Percentiles rank a stretch among this genome's conserved stretches.
phyloP scores from a whole-genome alignment of 2,113 vertebrate species.

The Sorex fumeus region DNA sequence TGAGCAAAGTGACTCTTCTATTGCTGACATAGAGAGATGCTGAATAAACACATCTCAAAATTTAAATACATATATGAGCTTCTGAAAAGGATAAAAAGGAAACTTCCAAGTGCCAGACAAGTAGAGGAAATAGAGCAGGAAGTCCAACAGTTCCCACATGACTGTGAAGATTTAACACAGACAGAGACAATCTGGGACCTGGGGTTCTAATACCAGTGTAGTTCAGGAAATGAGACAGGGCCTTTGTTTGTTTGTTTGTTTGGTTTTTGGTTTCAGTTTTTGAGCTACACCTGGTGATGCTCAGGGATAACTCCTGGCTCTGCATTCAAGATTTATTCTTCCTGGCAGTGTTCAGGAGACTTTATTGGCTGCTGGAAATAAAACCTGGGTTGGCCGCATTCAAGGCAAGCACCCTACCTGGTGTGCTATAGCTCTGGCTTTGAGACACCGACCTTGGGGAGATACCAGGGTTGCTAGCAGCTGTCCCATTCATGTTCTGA shows the following conservation, averaged over 20 bases:
- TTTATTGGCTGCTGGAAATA: no score
- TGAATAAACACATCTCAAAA: background rate
- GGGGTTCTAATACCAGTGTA: background rate
- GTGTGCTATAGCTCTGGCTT: no score
- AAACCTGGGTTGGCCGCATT: no score
- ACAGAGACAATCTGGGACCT: background rate
- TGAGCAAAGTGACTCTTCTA: background rate
- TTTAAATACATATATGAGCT: slow-evolving; percentile 40
- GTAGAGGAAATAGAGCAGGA: slow-evolving; percentile 29
- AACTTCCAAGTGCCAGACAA: slow-evolving; percentile 10
- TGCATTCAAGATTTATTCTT: no score
- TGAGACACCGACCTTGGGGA: background rate
- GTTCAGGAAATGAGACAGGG: background rate
- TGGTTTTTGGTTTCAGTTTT: no score
- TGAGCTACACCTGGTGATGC: no score
- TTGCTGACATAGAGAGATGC: slow-evolving; percentile 36
- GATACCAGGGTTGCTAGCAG: background rate
- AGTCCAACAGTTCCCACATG: background rate
- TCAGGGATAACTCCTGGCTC: no score
- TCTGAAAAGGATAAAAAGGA: slow-evolving; percentile 40
- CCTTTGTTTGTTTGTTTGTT: no score
- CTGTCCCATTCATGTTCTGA: background rate
- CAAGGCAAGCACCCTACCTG: no score
- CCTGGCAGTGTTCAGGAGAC: no score
- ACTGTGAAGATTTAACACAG: background rate